These are phyloP conservation scores for Acanthosepion esculentum DNA, from an alignment of 2,888 invertebrate species.

Conservation along the genomic window DNA sequence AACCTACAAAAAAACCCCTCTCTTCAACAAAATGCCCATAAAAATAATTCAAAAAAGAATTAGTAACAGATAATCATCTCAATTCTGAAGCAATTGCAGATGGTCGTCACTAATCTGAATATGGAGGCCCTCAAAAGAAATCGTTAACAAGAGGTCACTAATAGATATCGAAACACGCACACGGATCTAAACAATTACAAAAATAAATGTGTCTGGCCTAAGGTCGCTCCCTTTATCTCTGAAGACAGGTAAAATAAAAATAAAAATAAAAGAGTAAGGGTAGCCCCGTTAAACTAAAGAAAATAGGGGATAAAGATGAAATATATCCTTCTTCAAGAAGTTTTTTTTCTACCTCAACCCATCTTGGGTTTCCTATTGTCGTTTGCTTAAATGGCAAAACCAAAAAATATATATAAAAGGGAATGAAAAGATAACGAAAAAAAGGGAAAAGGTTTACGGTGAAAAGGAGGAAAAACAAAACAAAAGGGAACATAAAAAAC, in stretches of 20 bases:
- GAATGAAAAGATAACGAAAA: not conserved
- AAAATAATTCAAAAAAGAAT: no score
- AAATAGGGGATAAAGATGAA: not conserved
- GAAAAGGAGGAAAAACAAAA: not conserved
- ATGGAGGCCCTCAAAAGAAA: no score
- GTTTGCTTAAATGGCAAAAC: constrained; percentile 7
- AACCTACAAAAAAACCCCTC: no score
- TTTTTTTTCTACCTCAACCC: not conserved
- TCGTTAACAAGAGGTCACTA: no score
- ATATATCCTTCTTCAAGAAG: not conserved
- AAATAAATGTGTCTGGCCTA: not conserved
- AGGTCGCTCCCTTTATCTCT: not conserved
- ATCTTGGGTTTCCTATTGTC: not conserved
- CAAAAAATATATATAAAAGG: not conserved
- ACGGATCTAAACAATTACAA: not conserved
- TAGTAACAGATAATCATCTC: no score
- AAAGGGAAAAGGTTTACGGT: no score
- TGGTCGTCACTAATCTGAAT: no score
- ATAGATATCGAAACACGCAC: not conserved
- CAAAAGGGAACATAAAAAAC: not conserved
- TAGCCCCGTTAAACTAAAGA: not conserved
- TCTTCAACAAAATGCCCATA: no score
- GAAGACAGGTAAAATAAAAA: not conserved
- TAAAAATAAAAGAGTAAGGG: not conserved
- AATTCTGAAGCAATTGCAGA: no score